Evolutionary conservation across 2,888 invertebrate species (phyloP), one percentile per base, ranked within the genome.

Genomic region (Byasa hedistus): DNA sequence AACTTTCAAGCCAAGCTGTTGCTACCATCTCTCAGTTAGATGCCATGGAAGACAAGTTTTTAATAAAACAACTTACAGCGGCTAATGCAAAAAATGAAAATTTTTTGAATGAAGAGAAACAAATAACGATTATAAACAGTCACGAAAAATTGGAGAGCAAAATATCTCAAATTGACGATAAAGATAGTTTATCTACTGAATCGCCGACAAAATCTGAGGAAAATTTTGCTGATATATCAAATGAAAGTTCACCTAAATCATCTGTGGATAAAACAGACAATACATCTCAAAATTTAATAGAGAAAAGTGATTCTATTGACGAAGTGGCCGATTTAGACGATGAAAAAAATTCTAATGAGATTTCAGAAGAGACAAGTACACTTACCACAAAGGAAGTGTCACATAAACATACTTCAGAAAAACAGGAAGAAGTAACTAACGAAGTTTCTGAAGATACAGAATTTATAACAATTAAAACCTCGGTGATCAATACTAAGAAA

Each of bases 41-140:
- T 67, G 84, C 78, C 15, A 87, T 91, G 84, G 92, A 92, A 77
- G 86, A 81, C 66, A 83, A 86, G 60, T 88, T 86, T 69, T 79
- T 91, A 65, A 73, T 75, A 1, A 85, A 83, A 67, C 82, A 90
- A 59, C 62, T 87, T 3, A 70, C 76, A 55, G 82, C 82, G 63
- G 87, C 80, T 72, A 75, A 77, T 69, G 80, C 74, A 36, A 86
- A 84, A 64, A 87, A 89, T 74, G 86, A 87, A 19, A 90, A 90
- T 71, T 71, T 82, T 62, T 66, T 87, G 1, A 91, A 91, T 72
- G 69, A 79, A 68, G 86, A 87, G 55, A 76, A 75, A 55, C 85
- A 85, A 68, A 64, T 68, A 19, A 78, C 77, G 63, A 73, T 55
- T 7, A 60, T 58, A 23, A 59, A 59, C 56, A 66, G 12, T 57